Conservation (phyloP, 2,113 vertebrate species). For the Sphaerodactylus townsendi region DNA sequence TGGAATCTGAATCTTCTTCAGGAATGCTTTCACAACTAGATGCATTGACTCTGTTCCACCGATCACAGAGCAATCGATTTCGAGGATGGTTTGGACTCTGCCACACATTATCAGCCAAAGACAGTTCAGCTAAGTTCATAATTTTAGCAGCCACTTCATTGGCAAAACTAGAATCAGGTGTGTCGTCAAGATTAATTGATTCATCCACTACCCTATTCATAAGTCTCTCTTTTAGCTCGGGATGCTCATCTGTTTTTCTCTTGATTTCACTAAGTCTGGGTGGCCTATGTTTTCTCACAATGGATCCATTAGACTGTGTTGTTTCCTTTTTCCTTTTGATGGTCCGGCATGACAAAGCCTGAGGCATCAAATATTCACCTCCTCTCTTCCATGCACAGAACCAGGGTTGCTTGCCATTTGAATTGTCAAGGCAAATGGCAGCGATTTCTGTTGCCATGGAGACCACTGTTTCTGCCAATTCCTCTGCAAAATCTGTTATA, state of each 20-base stretch:
- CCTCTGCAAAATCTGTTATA: slow-evolving; percentile 91
- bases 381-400: slow-evolving; percentile 91
- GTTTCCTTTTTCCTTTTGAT: slow-evolving; percentile 87
- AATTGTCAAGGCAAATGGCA: slow-evolving; percentile 96
- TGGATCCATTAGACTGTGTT: slow-evolving; percentile 61
- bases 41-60: slow-evolving; percentile 88
- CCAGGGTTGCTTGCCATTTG: slow-evolving; percentile 95
- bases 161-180: slow-evolving; percentile 87
- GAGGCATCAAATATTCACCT: slow-evolving; percentile 81
- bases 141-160: slow-evolving; percentile 93
- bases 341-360: slow-evolving; percentile 72
- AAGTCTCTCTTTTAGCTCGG: slow-evolving; percentile 92
- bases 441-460: slow-evolving; percentile 99
- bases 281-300: slow-evolving; percentile 88
- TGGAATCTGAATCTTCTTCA: slow-evolving; percentile 84
- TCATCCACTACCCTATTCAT: slow-evolving; percentile 97
- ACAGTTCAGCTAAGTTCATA: slow-evolving; percentile 91
- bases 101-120: slow-evolving; percentile 85
- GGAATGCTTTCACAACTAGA: slow-evolving; percentile 97
- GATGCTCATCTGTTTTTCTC: slow-evolving; percentile 95
- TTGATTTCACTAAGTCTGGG: slow-evolving; percentile 97
- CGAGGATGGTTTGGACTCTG: slow-evolving; percentile 81
- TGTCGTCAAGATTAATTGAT: slow-evolving; percentile 87
- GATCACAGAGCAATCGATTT: slow-evolving; percentile 87
- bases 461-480: slow-evolving; percentile 92